Percentiles rank a stretch among this genome's conserved stretches.
Conservation (phyloP, 1,140 invertebrate species). For the Cydia pomonella region DNA sequence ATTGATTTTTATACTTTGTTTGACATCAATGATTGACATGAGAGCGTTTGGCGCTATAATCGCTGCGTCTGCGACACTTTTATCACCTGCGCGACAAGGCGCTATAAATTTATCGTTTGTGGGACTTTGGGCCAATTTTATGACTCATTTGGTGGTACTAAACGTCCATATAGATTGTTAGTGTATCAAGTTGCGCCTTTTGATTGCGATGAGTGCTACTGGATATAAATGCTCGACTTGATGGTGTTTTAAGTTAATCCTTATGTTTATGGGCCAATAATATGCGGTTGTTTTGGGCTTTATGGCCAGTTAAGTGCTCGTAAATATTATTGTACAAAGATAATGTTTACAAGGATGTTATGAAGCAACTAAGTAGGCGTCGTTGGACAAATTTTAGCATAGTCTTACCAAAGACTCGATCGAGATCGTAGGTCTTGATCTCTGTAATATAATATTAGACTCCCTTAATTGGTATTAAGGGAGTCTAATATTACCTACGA, state of each 20-base stretch:
- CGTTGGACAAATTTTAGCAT: background rate
- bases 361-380: background rate
- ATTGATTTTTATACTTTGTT: constrained; percentile 81
- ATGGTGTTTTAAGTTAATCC: constrained; percentile 26
- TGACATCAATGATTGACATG: constrained; percentile 80
- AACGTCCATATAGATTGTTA: constrained; percentile 56
- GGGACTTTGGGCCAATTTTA: constrained; percentile 76
- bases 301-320: constrained; percentile 29
- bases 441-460: too few relatives aligned
- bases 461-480: too few relatives aligned
- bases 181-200: constrained; percentile 49
- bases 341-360: constrained; percentile 1
- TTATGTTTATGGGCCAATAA: constrained; percentile 23
- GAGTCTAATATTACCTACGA: too few relatives aligned
- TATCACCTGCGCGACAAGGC: constrained; percentile 61
- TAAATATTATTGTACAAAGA: constrained; percentile 27
- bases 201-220: constrained; percentile 26
- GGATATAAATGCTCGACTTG: constrained; percentile 4
- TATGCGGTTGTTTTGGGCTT: constrained; percentile 27
- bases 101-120: constrained; percentile 72
- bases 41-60: constrained; percentile 51
- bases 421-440: too few relatives aligned
- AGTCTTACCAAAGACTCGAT: too few relatives aligned
- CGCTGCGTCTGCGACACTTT: constrained; percentile 56
- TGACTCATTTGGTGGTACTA: constrained; percentile 73